These are phyloP conservation scores for Gorsachius magnificus DNA, from an alignment of 2,797 vertebrate genomes.

Conservation along the genomic window DNA sequence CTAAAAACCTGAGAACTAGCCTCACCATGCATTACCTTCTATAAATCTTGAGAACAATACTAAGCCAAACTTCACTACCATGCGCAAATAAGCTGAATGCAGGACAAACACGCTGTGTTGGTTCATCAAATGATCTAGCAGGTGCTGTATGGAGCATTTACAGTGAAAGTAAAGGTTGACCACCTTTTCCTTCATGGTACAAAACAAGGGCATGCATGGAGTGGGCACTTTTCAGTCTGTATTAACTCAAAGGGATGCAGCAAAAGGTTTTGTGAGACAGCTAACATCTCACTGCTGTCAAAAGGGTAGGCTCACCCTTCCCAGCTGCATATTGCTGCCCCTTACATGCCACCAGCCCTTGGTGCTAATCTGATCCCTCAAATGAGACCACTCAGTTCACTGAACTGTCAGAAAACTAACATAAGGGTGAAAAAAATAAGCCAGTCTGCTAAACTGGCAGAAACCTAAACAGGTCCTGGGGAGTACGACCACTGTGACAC, in stretches of 20 bases:
- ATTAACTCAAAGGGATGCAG: background rate
- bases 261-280: background rate
- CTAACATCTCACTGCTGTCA: background rate
- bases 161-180: background rate
- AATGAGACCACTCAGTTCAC: background rate
- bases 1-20: background rate
- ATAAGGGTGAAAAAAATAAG: background rate
- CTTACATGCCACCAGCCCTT: background rate
- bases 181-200: background rate
- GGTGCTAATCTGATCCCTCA: background rate
- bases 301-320: background rate
- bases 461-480: background rate
- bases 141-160: background rate
- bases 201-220: background rate
- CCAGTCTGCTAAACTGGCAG: background rate
- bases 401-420: background rate
- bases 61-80: background rate
- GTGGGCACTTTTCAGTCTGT: background rate
- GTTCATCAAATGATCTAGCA: background rate
- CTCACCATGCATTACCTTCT: background rate
- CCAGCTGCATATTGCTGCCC: background rate
- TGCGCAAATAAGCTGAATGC: background rate
- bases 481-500: background rate
- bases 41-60: background rate
- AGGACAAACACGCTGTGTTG: background rate